Evolutionary conservation across 1,140 invertebrate genomes (phyloP).

Genomic region (Liolophura sinensis): DNA sequence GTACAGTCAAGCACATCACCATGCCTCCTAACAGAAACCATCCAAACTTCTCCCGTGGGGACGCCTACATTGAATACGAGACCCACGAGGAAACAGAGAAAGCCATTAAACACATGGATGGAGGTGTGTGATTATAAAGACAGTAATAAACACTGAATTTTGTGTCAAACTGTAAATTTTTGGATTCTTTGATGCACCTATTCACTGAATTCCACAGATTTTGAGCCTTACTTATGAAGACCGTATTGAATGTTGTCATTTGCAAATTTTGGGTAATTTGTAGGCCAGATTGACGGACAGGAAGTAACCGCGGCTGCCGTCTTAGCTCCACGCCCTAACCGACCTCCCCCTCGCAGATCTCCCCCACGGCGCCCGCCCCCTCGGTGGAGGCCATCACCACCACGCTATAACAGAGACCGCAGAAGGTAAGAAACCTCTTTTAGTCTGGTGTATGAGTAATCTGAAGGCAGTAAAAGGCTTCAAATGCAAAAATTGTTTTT

Average conservation of each 20-base stretch:
- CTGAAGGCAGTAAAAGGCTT: too few species aligned
- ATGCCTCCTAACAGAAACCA: slow-evolving; percentile 87
- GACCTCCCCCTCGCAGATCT: slow-evolving; percentile 61
- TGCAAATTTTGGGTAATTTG: slow-evolving; percentile 7
- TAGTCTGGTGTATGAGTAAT: not conserved
- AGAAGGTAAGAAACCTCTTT: slow-evolving; percentile 31
- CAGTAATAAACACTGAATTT: too few species aligned
- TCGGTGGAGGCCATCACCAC: slow-evolving; percentile 59
- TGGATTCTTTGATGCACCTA: not conserved
- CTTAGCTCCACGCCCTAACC: slow-evolving; percentile 74
- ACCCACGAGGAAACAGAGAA: slow-evolving; percentile 95
- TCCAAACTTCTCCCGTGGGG: slow-evolving; percentile 81
- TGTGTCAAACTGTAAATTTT: slow-evolving; percentile 16
- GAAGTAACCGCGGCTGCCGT: slow-evolving; percentile 93
- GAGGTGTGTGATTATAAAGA: too few species aligned
- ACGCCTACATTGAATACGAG: slow-evolving; percentile 94
- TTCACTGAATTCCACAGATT: not conserved
- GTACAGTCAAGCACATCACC: slow-evolving; percentile 86
- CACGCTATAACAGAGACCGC: slow-evolving; percentile 41
- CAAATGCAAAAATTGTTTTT: too few species aligned
- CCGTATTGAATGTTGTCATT: not conserved
- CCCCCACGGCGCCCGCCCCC: slow-evolving; percentile 64
- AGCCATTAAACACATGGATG: slow-evolving; percentile 99
- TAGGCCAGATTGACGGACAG: slow-evolving; percentile 75
- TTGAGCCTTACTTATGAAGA: too few species aligned